These are phyloP conservation scores for Andrena flavipes DNA, from an alignment of 2,888 invertebrate species.

Conservation along the genomic window DNA sequence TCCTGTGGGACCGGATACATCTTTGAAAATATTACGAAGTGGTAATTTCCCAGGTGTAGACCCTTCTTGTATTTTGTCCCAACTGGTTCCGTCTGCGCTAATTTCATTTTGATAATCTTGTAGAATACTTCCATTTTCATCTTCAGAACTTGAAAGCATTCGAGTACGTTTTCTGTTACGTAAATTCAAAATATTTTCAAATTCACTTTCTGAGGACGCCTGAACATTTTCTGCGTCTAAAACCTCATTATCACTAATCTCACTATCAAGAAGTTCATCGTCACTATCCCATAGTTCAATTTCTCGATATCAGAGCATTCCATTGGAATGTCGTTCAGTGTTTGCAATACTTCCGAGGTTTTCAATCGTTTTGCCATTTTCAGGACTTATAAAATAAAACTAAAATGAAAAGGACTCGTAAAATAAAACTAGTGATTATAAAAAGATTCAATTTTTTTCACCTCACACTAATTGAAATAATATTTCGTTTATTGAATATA, in stretches of 20 bases:
- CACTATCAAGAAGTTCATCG: constrained; percentile 31
- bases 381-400: background rate
- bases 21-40: too few relatives aligned
- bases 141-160: constrained; percentile 34
- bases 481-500: too few relatives aligned
- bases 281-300: constrained; percentile 26
- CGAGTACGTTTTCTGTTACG: constrained; percentile 3
- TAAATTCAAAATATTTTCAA: constrained; percentile 7
- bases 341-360: constrained; percentile 16
- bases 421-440: background rate
- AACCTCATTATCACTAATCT: constrained; percentile 50
- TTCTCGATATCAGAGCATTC: constrained; percentile 31
- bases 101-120: constrained; percentile 61
- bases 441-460: background rate
- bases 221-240: constrained; percentile 20
- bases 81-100: constrained; percentile 53
- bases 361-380: constrained; percentile 19
- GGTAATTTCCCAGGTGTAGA: constrained; percentile 38
- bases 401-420: background rate
- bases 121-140: constrained; percentile 58
- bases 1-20: too few relatives aligned
- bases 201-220: constrained; percentile 16
- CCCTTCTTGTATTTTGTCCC: constrained; percentile 43
- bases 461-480: too few relatives aligned
- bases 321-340: constrained; percentile 13